Base-by-base conservation (phyloP, 2,888 invertebrate species). In the Cynaeus angustus region DNA sequence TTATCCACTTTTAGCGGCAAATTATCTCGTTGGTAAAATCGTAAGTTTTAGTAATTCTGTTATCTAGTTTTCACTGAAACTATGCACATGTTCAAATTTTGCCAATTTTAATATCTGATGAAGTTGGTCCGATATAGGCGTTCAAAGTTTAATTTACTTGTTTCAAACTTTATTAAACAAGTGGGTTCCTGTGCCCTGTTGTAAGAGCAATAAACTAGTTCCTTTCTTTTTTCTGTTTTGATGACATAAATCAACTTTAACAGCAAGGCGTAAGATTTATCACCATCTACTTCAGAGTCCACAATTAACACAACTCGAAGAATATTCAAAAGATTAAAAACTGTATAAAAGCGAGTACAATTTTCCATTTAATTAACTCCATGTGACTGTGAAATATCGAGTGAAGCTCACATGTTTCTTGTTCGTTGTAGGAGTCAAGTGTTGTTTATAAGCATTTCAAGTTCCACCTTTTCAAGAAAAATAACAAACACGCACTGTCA, bases 401-500 rank as follows among this genome's bases (percentile, higher is more conserved):
- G 10, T 41, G 6, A 6, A 41, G 16, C 7, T 12, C 6, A 9
- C 21, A 46, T 41, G 41, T 46, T 46, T 46, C 46, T 13, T 37
- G 55, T 55, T 16, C 9, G 16, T 55, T 38, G 55, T 55, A 55
- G 55, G 55, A 55, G 56, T 38, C 56, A 14, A 56, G 21, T 56
- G 14, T 50, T 26, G 26, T 43, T 56, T 43, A 56, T 56, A 37
- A 37, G 26, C 46, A 16, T 46, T 46, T 12, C 46, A 8, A 10
- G 48, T 28, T 10, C 28, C 48, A 50, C 37, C 41, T 21, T 56
- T 56, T 56, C n/a, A 7, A 21, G 16, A 41, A 41, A 30, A 46
- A 43, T 43, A 38, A 38, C 55, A 55, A 38, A 55, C 41, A 41
- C n/a, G 12, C 21, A 41, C 26, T 16, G 55, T 52, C 30, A 52